phyloP scores from a whole-genome alignment of 2,888 invertebrate species.

The Globia sparganii region DNA sequence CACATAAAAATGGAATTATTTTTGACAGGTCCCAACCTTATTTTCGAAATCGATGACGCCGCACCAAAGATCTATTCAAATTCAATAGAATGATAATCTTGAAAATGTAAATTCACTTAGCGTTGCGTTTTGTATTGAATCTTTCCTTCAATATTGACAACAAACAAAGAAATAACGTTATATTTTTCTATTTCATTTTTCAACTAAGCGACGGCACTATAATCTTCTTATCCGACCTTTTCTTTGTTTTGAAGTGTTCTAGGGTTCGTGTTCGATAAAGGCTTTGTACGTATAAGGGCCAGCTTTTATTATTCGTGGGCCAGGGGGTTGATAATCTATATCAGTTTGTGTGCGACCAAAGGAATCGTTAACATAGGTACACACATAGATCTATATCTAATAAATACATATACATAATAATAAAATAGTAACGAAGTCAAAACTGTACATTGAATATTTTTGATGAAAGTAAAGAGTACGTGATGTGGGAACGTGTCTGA shows the following conservation, averaged over 20 bases:
- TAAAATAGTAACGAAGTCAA: neutral
- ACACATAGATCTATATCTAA: conserved; percentile 40
- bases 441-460: neutral
- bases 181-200: conserved; percentile 76
- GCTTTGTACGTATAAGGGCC: conserved; percentile 78
- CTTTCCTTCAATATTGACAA: conserved; percentile 43
- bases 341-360: conserved; percentile 81
- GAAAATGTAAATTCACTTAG: conserved; percentile 58
- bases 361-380: conserved; percentile 74
- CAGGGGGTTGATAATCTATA: conserved; percentile 86
- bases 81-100: conserved; percentile 65
- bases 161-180: conserved; percentile 59
- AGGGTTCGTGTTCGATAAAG: conserved; percentile 77
- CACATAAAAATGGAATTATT: conserved; percentile 82
- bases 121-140: conserved; percentile 46
- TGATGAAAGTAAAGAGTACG: neutral
- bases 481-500: neutral
- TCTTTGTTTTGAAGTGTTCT: conserved; percentile 85
- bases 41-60: conserved; percentile 76
- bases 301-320: too few relatives aligned
- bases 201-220: conserved; percentile 75
- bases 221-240: conserved; percentile 83
- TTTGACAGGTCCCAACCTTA: conserved; percentile 79
- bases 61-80: conserved; percentile 66
- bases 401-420: neutral